Conservation (phyloP, 2,113 vertebrate genomes). For the Scomber japonicus region DNA sequence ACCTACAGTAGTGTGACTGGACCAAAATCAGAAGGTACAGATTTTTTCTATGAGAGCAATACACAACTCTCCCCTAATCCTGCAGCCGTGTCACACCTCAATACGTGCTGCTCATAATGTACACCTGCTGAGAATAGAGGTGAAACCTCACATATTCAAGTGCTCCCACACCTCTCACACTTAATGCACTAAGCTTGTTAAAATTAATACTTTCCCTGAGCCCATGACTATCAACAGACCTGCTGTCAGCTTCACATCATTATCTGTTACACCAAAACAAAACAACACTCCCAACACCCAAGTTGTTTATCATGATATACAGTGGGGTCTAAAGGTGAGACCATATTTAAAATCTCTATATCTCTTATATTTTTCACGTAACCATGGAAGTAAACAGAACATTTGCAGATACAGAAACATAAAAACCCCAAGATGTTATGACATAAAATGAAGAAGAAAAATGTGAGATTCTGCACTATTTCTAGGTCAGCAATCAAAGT, state of each 20-base stretch:
- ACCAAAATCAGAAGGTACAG: slow-evolving; percentile 8
- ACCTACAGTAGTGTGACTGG: neutral
- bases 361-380: too few relatives aligned
- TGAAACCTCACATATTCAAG: slow-evolving; percentile 35
- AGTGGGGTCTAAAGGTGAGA: too few relatives aligned
- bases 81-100: slow-evolving; percentile 38
- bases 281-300: neutral
- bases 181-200: slow-evolving; percentile 38
- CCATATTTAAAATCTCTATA: too few relatives aligned
- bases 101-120: slow-evolving; percentile 31
- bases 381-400: too few relatives aligned
- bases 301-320: too few relatives aligned
- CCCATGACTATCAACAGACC: neutral
- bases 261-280: neutral
- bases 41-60: slow-evolving; percentile 26
- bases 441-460: too few relatives aligned
- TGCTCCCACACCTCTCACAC: slow-evolving; percentile 31
- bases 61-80: slow-evolving; percentile 38
- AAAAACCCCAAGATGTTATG: too few relatives aligned
- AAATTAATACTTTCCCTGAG: slow-evolving; percentile 12
- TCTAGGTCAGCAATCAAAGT: too few relatives aligned
- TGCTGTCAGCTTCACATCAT: neutral
- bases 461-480: too few relatives aligned
- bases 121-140: neutral
- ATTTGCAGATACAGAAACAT: too few relatives aligned